A percentile compares a stretch with the other conserved stretches of the same genome.
Evolutionary conservation across 2,797 vertebrate species (phyloP).

Genomic region (Phoxinus dragarum): DNA sequence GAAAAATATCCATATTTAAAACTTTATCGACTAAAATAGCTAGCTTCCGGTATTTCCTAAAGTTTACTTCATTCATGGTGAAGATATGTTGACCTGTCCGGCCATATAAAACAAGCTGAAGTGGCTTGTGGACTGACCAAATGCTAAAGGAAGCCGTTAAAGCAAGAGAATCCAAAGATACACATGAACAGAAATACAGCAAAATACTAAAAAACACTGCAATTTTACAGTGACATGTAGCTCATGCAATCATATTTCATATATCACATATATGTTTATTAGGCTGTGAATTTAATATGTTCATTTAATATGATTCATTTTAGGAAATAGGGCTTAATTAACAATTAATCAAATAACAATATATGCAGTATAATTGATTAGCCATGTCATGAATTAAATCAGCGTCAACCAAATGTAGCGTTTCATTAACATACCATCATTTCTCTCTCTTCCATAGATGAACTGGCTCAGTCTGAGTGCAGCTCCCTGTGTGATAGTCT

Average conservation of each 20-base stretch:
- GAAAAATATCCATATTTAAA: too few relatives aligned
- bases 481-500: conserved; percentile 91
- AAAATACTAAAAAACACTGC: not conserved
- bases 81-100: too few relatives aligned
- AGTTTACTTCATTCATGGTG: too few relatives aligned
- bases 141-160: not conserved
- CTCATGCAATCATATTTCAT: not conserved
- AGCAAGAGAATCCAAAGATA: not conserved
- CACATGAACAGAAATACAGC: not conserved
- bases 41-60: too few relatives aligned
- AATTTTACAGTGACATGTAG: not conserved
- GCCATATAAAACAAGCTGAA: too few relatives aligned
- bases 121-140: not conserved
- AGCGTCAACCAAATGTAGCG: not conserved
- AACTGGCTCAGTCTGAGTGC: conserved; percentile 89
- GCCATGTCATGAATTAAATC: not conserved
- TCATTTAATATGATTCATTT: not conserved
- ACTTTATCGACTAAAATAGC: too few relatives aligned
- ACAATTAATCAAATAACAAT: not conserved
- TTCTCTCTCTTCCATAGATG: conserved; percentile 80
- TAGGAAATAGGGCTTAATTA: not conserved
- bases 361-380: not conserved
- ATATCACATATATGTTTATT: not conserved
- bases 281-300: not conserved
- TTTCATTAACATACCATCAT: not conserved